Evolutionary conservation across 2,888 invertebrate genomes (phyloP).

Genomic region (Hartigia nigra): DNA sequence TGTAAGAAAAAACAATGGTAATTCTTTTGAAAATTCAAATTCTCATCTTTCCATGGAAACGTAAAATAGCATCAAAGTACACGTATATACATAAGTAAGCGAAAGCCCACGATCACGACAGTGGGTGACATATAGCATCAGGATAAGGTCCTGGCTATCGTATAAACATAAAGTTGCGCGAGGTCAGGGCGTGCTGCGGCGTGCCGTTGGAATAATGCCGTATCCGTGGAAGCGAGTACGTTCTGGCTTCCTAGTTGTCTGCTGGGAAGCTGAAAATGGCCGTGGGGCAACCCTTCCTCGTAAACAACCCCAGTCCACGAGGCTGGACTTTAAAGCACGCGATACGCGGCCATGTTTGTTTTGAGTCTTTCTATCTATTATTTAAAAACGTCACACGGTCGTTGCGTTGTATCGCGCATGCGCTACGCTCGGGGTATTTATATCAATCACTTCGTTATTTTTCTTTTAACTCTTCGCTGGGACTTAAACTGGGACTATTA

Average conservation of each 20-base stretch:
- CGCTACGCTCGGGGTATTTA: not conserved
- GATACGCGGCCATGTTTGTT: not conserved
- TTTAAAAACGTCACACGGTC: not conserved
- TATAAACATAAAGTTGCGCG: slow-evolving; percentile 49
- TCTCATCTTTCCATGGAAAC: not conserved
- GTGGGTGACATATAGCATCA: slow-evolving; percentile 56
- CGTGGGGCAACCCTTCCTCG: slow-evolving; percentile 37
- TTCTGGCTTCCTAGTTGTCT: slow-evolving; percentile 19
- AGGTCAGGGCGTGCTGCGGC: slow-evolving; percentile 9
- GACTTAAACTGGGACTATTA: not conserved
- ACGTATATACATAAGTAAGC: not conserved
- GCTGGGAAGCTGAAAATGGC: slow-evolving; percentile 10
- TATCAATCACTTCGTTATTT: not conserved
- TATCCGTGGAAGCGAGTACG: slow-evolving; percentile 8
- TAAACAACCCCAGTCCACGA: slow-evolving; percentile 39
- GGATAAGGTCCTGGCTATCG: slow-evolving; percentile 44
- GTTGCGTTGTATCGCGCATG: slow-evolving; percentile 31
- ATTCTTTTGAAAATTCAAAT: not conserved
- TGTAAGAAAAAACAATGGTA: not conserved
- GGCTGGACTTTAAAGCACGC: slow-evolving; percentile 14
- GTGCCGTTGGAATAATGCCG: slow-evolving; percentile 1
- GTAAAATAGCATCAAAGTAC: not conserved
- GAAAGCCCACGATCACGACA: not conserved
- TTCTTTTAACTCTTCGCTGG: not conserved
- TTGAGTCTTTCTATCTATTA: not conserved